phyloP scores from a whole-genome alignment of 2,888 invertebrate genomes.

The Drosophila nr. medialis region DNA sequence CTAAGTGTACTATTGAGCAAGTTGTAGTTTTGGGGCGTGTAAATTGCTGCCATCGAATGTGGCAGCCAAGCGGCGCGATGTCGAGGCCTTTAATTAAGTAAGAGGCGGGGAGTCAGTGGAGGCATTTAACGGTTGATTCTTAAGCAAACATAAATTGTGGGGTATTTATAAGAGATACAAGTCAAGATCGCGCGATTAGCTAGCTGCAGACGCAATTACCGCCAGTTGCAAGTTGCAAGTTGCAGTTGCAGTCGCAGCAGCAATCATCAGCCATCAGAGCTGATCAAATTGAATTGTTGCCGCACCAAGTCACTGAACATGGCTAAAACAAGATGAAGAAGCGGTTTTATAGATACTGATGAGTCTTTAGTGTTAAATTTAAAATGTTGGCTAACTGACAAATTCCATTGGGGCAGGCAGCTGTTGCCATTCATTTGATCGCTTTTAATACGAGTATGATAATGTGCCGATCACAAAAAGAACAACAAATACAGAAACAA shows the following conservation, averaged over 20 bases:
- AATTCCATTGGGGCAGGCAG: constrained; percentile 29
- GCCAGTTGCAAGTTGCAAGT: constrained; percentile 18
- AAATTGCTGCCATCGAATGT: constrained; percentile 55
- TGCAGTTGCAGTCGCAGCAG: constrained; percentile 16
- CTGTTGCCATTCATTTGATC: constrained; percentile 48
- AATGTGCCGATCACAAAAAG: constrained; percentile 41
- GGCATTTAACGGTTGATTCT: constrained; percentile 69
- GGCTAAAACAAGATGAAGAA: constrained; percentile 17
- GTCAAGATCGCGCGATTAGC: constrained; percentile 68
- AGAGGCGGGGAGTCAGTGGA: constrained; percentile 29
- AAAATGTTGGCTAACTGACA: constrained; percentile 20
- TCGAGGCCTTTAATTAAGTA: constrained; percentile 37
- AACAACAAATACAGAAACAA: background rate
- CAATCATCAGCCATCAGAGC: constrained; percentile 45
- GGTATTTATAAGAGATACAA: constrained; percentile 73
- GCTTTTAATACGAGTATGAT: constrained; percentile 34
- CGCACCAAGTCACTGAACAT: constrained; percentile 37
- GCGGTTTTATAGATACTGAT: constrained; percentile 25
- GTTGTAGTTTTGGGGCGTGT: constrained; percentile 52
- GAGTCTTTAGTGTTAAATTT: constrained; percentile 22
- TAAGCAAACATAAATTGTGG: constrained; percentile 75
- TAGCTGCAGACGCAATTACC: constrained; percentile 47
- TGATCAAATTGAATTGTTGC: constrained; percentile 71
- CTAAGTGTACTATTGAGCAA: constrained; percentile 58
- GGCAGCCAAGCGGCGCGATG: constrained; percentile 36